Evolutionary conservation across 2,113 vertebrate genomes (phyloP).

Genomic region (Psettodes erumei): DNA sequence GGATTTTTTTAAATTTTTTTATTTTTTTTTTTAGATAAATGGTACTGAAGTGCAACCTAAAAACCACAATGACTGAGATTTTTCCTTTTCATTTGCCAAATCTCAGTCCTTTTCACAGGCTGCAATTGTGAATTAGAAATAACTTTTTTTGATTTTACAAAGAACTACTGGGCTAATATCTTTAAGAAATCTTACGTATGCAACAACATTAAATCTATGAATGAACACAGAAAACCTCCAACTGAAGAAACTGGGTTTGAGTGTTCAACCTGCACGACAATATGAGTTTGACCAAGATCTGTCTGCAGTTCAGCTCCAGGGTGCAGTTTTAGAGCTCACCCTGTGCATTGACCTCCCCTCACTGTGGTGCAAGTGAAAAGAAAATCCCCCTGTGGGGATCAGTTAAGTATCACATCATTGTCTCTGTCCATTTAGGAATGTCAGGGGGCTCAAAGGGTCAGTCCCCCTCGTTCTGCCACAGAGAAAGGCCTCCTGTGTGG

Average conservation of each 20-base stretch:
- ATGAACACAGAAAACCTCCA: conserved; percentile 32
- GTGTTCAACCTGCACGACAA: conserved; percentile 57
- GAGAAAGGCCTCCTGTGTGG: conserved; percentile 63
- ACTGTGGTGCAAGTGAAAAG: conserved; percentile 72
- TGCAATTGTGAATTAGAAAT: background rate
- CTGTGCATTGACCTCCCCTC: conserved; percentile 70
- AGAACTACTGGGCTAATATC: conserved; percentile 7
- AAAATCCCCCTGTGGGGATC: conserved; percentile 75
- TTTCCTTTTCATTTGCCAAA: background rate
- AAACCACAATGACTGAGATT: background rate
- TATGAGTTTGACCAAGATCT: conserved; percentile 65
- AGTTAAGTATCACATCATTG: conserved; percentile 80
- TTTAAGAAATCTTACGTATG: conserved; percentile 6
- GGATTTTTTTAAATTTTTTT: too few relatives aligned
- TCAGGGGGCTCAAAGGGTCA: conserved; percentile 78
- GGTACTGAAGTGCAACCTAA: background rate
- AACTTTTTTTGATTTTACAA: background rate
- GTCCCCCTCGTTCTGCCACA: conserved; percentile 55
- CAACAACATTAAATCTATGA: conserved; percentile 13
- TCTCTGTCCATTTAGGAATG: conserved; percentile 80
- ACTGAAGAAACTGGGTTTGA: conserved; percentile 35
- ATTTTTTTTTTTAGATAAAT: too few relatives aligned
- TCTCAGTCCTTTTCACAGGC: background rate
- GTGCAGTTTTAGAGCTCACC: conserved; percentile 66
- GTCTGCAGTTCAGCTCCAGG: conserved; percentile 66